Base-by-base conservation (phyloP, 2,888 invertebrate genomes). In the Odontocerum albicorne region DNA sequence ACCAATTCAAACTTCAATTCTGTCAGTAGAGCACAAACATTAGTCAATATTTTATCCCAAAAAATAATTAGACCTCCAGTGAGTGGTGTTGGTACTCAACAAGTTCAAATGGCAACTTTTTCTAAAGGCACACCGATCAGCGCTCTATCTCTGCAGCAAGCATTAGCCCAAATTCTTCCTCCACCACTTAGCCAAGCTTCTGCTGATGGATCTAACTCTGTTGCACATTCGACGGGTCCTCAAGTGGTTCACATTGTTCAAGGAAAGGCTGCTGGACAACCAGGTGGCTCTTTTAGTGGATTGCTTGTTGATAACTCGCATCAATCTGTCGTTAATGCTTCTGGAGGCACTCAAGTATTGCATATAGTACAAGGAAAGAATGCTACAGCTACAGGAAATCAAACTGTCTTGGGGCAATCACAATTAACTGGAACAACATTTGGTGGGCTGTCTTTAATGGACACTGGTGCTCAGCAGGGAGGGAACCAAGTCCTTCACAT, bases 1-100 rank as follows among this genome's bases (percentile, higher is more conserved):
- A 27, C 49, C 4, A 52, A 39, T 27, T 17, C 57, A 3, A 59
- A 42, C 21, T 59, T 56, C 31, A 56, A 53, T 33, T 43, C 57
- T 3, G 49, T 55, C 4, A 61, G 52, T 19, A 52, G 58, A 43
- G 60, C 79, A 6, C 71, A 73, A 20, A 72, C 79, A 13, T 65
- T 81, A 38, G 79, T 77, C 2, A 79, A 80, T 64, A 75, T 81
- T 43, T 64, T 82, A 21, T 75, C 79, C 1, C 78, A 80, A 62
- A 81, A 80, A 64, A 67, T 72, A 16, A 67, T 76, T 21, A 70
- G 74, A 22, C 73, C 78, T 56, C 66, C 66, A 3, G 53, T 63
- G 12, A 62, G 65, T n/a, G 64, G 61, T 21, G 50, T 65, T n/a
- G 53, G 63, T 6, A 50, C 43, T 12, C 57, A 55, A 20, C 69